Evolutionary conservation across 1,140 invertebrate genomes (phyloP).

Genomic region (Episyrphus balteatus): DNA sequence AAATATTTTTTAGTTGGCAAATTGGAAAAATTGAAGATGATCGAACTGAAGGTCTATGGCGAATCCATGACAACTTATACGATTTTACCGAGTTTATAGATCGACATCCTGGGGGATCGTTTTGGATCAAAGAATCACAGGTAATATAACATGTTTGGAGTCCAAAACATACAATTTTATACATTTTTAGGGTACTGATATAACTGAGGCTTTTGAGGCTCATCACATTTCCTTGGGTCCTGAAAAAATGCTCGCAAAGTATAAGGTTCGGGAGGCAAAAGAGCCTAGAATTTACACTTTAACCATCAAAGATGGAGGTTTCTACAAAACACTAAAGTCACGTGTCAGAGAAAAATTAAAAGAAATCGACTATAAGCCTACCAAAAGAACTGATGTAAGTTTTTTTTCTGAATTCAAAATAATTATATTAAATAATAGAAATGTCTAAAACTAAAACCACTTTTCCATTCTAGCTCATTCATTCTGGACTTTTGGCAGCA

Average conservation of each 20-base stretch:
- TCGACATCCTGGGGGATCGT: slow-evolving; percentile 55
- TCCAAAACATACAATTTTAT: background rate
- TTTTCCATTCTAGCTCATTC: slow-evolving; percentile 20
- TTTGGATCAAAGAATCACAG: slow-evolving; percentile 53
- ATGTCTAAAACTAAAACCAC: background rate
- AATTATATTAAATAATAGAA: slow-evolving; percentile 35
- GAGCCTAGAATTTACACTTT: slow-evolving; percentile 45
- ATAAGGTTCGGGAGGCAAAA: slow-evolving; percentile 43
- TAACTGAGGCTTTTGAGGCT: slow-evolving; percentile 58
- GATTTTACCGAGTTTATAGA: slow-evolving; percentile 50
- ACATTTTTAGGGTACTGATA: slow-evolving; percentile 48
- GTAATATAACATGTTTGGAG: slow-evolving; percentile 19
- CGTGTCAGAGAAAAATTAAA: slow-evolving; percentile 40
- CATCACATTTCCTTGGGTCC: slow-evolving; percentile 44
- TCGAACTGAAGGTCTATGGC: slow-evolving; percentile 55
- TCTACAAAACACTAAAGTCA: slow-evolving; percentile 51
- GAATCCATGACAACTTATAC: slow-evolving; percentile 55
- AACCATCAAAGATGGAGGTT: slow-evolving; percentile 54
- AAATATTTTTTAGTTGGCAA: slow-evolving; percentile 37
- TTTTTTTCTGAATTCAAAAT: background rate
- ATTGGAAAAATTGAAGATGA: slow-evolving; percentile 46
- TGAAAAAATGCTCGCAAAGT: slow-evolving; percentile 45
- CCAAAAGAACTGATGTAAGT: slow-evolving; percentile 28
- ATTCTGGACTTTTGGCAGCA: slow-evolving; percentile 32
- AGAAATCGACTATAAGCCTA: slow-evolving; percentile 33